These are phyloP conservation scores for Stichopus horrens DNA, from an alignment of 53 echinoderm and acorn worm species.

Conservation along the genomic window DNA sequence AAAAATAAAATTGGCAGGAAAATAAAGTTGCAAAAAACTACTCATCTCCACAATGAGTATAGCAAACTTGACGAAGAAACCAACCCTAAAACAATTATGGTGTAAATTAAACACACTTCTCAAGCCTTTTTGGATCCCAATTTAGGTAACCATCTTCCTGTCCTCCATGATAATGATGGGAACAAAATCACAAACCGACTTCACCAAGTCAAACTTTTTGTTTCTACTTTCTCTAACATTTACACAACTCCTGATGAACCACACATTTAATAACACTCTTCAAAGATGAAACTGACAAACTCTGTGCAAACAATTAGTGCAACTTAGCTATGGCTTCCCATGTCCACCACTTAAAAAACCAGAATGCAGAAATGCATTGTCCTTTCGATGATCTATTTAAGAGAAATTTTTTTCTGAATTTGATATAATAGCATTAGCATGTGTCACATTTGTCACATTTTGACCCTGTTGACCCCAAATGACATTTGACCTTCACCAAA, in stretches of 20 bases:
- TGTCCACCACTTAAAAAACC: too few species aligned
- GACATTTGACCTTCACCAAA: too few species aligned
- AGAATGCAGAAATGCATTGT: too few species aligned
- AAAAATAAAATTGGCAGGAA: not conserved
- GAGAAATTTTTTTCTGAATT: too few species aligned
- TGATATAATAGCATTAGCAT: too few species aligned
- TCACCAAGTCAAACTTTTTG: not conserved
- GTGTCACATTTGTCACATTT: too few species aligned
- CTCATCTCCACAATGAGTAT: not conserved
- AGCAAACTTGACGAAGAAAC: not conserved
- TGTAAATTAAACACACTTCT: not conserved
- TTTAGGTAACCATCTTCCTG: too few species aligned
- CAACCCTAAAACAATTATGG: not conserved
- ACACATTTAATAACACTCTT: not conserved
- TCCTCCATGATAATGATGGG: not conserved
- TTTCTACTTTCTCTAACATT: not conserved
- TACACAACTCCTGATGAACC: not conserved
- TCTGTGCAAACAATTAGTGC: not conserved
- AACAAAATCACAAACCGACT: not conserved
- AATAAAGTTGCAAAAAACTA: not conserved
- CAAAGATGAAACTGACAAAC: not conserved
- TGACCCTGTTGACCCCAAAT: too few species aligned
- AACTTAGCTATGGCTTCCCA: too few species aligned
- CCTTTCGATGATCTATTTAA: too few species aligned
- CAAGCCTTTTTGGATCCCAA: not conserved